Conservation (phyloP, 2,113 vertebrate species). For the Hemiscyllium ocellatum region DNA sequence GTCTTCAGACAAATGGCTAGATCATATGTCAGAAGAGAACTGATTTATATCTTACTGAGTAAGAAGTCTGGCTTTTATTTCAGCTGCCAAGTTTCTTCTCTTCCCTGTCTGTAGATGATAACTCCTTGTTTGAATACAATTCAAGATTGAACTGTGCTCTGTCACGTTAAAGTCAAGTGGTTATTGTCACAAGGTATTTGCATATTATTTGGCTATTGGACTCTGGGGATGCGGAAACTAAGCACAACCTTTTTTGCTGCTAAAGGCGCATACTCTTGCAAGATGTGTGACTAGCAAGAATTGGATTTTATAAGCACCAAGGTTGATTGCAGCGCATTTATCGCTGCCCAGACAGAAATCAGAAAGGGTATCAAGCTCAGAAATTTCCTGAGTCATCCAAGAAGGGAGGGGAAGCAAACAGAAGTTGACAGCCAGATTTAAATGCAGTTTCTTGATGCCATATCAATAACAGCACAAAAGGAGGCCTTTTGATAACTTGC, state of each 20-base stretch:
- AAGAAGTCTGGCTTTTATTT: background rate
- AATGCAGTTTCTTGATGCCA: background rate
- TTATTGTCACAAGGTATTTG: background rate
- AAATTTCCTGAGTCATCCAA: background rate
- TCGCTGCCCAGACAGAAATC: background rate
- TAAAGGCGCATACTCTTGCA: background rate
- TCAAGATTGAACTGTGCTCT: background rate
- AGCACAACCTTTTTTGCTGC: background rate
- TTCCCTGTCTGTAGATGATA: too few species aligned
- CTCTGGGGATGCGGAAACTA: background rate
- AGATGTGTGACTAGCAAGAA: background rate
- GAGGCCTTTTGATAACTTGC: background rate
- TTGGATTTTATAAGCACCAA: background rate
- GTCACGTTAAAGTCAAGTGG: background rate
- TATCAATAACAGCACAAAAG: background rate
- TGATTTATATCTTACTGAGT: background rate
- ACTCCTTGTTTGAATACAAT: background rate
- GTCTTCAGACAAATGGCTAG: background rate
- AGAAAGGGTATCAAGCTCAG: background rate
- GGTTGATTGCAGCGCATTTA: background rate
- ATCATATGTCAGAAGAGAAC: background rate
- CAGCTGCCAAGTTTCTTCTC: background rate
- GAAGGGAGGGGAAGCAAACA: background rate
- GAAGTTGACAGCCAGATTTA: background rate
- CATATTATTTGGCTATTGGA: background rate